Evolutionary conservation across 1,140 invertebrate genomes (phyloP), one percentile per base, ranked within the genome.

Genomic region (Helicoverpa zea): DNA sequence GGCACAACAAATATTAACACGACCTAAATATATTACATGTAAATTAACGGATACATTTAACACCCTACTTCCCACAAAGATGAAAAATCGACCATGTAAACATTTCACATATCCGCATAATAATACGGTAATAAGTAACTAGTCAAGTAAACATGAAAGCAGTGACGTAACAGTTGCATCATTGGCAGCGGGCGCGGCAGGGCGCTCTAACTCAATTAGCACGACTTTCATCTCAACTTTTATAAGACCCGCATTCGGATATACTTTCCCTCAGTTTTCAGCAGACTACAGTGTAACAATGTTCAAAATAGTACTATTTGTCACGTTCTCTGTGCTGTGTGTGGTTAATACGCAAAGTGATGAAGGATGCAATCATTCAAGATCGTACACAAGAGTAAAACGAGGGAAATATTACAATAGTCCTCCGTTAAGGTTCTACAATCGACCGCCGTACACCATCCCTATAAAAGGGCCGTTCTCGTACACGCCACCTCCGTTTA

Each of bases 131-230:
- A 43, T 12, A 29, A 23, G 9, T 73, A 35, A 73, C 11, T 35
- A 35, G 14, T 14, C 70, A 47, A 12, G 68, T 49, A 47, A 58
- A 80, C 58, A 73, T 75, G 68, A 72, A 80, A 80, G 59, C 51
- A 72, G 7, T 74, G 66, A 75, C 54, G 68, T 49, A 84, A 83
- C 29, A 78, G 52, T 83, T 80, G 83, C 81, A 81, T 85, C 74
- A 87, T 23, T 23, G 23, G 23, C 43, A 47, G 64, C 61, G 61
- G 58, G 58, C 77, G 80, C 74, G 58, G 18, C 54, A 54, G 29
- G 61, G 16, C 16, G 59, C 84, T 84, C 90, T 92, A 94, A 94
- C 84, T 88, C 83, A 91, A 93, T 94, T 94, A 81, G 86, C 92
- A 89, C 88, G 75, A 88, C 91, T 94, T 92, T 93, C 91, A 70